These are phyloP conservation scores for Parotia lawesii DNA, from an alignment of 2,113 vertebrate species.

Conservation along the genomic window DNA sequence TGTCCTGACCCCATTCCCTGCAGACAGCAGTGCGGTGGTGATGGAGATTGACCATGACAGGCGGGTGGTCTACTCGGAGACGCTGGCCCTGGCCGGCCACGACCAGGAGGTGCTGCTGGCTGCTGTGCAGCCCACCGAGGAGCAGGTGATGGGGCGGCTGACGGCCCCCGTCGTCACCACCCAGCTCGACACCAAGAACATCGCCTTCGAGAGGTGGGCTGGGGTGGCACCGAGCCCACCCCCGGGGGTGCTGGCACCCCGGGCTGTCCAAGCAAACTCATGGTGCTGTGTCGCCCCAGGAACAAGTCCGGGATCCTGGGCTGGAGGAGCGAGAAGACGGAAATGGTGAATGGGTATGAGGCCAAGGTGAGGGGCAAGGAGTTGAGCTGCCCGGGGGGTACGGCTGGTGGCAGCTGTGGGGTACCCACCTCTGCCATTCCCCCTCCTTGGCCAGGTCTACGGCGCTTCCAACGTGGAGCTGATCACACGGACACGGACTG, in stretches of 20 bases:
- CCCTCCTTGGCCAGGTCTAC: conserved; percentile 78
- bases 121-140: conserved; percentile 87
- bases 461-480: conserved; percentile 96
- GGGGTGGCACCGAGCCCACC: accelerated
- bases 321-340: conserved; percentile 96
- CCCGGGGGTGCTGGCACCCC: accelerated
- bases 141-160: conserved; percentile 92
- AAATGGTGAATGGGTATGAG: conserved; percentile 94
- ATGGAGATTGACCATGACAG: conserved; percentile 98
- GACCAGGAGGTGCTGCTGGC: conserved; percentile 82
- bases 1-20: not conserved
- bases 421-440: not conserved
- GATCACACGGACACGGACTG: conserved; percentile 92
- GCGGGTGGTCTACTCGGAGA: conserved; percentile 91
- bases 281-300: conserved; percentile 65
- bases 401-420: accelerated
- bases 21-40: conserved; percentile 91
- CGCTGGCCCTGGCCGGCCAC: conserved; percentile 82
- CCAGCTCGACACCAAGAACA: conserved; percentile 95
- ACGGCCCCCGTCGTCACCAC: conserved; percentile 91
- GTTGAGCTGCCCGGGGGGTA: accelerated
- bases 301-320: conserved; percentile 96
- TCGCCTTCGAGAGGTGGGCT: conserved; percentile 92
- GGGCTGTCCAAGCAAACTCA: not conserved
- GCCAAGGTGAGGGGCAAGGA: conserved; percentile 83